These are phyloP conservation scores for Nannospalax galili DNA, from an alignment of 2,113 vertebrate species.

Conservation along the genomic window DNA sequence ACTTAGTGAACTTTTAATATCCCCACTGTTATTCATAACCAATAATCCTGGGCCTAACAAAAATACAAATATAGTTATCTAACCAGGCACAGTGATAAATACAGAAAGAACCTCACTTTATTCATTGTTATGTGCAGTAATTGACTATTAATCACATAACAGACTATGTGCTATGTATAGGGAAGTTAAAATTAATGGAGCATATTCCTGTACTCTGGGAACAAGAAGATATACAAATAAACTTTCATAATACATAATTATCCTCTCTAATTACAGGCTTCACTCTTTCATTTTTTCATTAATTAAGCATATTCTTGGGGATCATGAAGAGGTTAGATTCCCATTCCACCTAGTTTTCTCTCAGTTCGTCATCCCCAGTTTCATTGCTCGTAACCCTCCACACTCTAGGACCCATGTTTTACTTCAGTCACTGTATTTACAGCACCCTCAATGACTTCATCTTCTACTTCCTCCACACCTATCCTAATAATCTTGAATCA, in stretches of 20 bases:
- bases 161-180: background rate
- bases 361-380: background rate
- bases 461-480: background rate
- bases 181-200: constrained; percentile 10
- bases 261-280: constrained; percentile 26
- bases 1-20: background rate
- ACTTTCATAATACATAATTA: background rate
- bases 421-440: background rate
- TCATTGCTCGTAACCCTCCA: background rate
- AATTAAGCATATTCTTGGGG: background rate
- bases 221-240: background rate
- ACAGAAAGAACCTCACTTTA: background rate
- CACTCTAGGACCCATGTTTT: background rate
- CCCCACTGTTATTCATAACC: background rate
- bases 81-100: background rate
- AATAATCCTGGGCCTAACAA: background rate
- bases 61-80: background rate
- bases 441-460: background rate
- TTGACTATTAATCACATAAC: background rate
- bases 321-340: background rate
- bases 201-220: background rate
- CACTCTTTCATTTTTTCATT: background rate
- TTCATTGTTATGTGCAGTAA: background rate
- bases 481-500: constrained; percentile 19
- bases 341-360: background rate